These are phyloP conservation scores for Cyphomyrus plagiostoma DNA, from an alignment of 2,113 vertebrate species.

Conservation along the genomic window DNA sequence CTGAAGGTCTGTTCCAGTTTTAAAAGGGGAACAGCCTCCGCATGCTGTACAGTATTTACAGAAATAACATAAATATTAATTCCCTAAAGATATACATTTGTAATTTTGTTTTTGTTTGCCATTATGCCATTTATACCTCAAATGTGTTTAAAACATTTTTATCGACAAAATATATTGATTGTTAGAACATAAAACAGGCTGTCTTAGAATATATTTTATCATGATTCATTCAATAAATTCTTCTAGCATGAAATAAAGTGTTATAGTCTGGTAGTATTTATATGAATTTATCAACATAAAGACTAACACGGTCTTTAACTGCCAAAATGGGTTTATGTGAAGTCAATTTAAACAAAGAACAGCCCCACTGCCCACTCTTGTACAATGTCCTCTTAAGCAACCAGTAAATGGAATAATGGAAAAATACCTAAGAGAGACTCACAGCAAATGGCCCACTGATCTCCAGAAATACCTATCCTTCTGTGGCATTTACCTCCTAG, in stretches of 20 bases:
- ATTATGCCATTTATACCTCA: not conserved
- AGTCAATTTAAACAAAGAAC: not conserved
- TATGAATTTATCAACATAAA: not conserved
- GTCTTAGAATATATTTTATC: not conserved
- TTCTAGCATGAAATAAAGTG: not conserved
- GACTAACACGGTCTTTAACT: not conserved
- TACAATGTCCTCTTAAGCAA: not conserved
- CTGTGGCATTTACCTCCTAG: not conserved
- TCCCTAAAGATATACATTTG: not conserved
- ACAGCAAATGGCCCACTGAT: not conserved
- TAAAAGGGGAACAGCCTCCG: not conserved
- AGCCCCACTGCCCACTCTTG: not conserved
- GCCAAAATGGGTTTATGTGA: not conserved
- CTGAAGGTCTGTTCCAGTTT: not conserved
- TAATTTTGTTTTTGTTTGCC: not conserved
- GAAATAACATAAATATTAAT: not conserved
- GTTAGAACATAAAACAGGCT: not conserved
- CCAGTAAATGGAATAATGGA: not conserved
- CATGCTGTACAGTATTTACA: not conserved
- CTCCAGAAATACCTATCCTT: not conserved
- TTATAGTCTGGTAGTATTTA: not conserved
- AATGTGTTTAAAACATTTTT: not conserved
- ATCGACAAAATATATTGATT: not conserved
- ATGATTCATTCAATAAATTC: not conserved
- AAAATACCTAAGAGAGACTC: not conserved